Percentiles rank a stretch among this genome's conserved stretches.
phyloP scores from a whole-genome alignment of 2,113 vertebrate species.

The Cyprinodon brontotheroides region DNA sequence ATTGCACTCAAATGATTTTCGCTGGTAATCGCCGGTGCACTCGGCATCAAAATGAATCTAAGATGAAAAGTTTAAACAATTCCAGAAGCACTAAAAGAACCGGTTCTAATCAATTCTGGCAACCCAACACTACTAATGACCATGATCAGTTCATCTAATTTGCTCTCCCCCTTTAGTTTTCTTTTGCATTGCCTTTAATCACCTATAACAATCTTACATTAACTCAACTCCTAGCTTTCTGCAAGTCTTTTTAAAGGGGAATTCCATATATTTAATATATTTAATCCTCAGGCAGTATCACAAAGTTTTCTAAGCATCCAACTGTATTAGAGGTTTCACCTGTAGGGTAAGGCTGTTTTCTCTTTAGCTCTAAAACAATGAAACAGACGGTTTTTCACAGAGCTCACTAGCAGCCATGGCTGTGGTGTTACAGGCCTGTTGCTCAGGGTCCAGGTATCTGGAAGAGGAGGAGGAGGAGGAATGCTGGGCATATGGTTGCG shows the following conservation, averaged over 20 bases:
- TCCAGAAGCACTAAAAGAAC: too few relatives aligned
- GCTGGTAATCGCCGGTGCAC: too few relatives aligned
- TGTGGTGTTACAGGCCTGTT: slow-evolving; percentile 40
- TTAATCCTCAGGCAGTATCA: neutral
- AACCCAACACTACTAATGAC: neutral
- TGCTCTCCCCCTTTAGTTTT: neutral
- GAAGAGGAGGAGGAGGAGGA: slow-evolving; percentile 46
- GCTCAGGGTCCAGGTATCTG: slow-evolving; percentile 38
- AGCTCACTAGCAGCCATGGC: slow-evolving; percentile 24
- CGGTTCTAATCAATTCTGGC: too few relatives aligned
- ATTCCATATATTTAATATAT: neutral
- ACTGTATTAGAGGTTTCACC: neutral
- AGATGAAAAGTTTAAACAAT: too few relatives aligned
- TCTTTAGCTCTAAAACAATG: slow-evolving; percentile 11
- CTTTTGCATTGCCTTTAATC: neutral
- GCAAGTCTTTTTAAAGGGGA: neutral
- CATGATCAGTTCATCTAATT: neutral
- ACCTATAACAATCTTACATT: too few relatives aligned
- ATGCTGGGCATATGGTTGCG: slow-evolving; percentile 68
- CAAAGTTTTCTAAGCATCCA: neutral
- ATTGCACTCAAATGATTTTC: too few relatives aligned
- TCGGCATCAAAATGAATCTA: too few relatives aligned
- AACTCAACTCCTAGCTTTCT: neutral
- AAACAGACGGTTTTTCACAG: neutral
- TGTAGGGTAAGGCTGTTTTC: slow-evolving; percentile 9